Percentiles rank a stretch among this genome's conserved stretches.
These are phyloP conservation scores for Bombus turneri DNA, from an alignment of 1,140 invertebrate species.

Conservation along the genomic window DNA sequence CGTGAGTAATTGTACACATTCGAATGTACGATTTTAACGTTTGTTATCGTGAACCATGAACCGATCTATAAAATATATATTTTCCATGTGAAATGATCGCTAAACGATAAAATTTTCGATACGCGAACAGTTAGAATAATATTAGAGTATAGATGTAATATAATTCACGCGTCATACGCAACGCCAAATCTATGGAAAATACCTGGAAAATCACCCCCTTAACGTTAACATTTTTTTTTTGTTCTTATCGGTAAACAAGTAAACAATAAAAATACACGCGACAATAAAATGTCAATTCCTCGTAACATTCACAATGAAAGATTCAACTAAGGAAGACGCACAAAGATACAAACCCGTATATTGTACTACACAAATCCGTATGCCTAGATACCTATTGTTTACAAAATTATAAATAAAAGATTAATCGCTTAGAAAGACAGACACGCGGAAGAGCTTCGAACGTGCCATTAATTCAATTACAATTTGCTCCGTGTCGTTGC, in stretches of 20 bases:
- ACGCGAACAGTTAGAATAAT: neutral
- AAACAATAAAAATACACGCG: neutral
- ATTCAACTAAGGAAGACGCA: neutral
- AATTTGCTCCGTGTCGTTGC: constrained; percentile 57
- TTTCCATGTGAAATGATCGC: neutral
- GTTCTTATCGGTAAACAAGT: neutral
- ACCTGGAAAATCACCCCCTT: no score
- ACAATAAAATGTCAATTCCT: neutral
- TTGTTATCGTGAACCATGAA: neutral
- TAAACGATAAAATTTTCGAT: neutral
- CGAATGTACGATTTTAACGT: neutral
- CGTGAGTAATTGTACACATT: neutral
- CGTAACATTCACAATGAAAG: neutral
- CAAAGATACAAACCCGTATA: neutral
- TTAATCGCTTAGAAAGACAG: neutral
- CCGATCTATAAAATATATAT: neutral
- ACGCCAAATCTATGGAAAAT: no score
- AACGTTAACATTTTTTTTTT: no score
- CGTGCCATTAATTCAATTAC: constrained; percentile 48
- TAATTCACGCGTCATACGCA: no score
- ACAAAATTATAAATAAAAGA: no score
- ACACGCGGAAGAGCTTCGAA: neutral
- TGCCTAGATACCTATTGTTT: no score
- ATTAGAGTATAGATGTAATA: neutral
- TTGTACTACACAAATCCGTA: fast-evolving